Base-by-base conservation (phyloP, 2,888 invertebrate species). In the Amiota communis region DNA sequence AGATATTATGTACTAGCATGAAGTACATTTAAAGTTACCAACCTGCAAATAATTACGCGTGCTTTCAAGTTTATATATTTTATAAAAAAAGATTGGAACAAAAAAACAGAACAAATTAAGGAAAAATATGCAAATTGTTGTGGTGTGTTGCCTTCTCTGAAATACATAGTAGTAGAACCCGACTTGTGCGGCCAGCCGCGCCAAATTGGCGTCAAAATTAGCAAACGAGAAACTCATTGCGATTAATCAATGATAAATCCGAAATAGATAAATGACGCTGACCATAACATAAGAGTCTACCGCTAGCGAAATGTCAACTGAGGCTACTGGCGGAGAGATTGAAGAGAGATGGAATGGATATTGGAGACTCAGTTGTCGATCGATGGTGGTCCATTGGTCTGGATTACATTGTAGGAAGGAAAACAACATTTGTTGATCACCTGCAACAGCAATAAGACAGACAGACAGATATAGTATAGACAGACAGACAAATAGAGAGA, bases 161-260 rank as follows among this genome's bases (percentile, higher is more conserved):
- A 36, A 36, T 36, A 36, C 36, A 36, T 36, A 36, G 36, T 6
- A 36, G 6, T 36, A 36, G 36, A 36, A 36, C 36, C 36, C 36
- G 36, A 36, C 36, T 36, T 36, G 36, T 85, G 82, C 82, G 85
- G 82, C 78, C 85, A 82, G 81, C 15, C 57, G 77, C 71, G 72
- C 71, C 72, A 74, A 59, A 77, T 74, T 77, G 80, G 79, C 79
- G 78, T 79, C 79, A 76, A 67, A 79, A 80, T 76, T 80, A 78
- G 80, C 73, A 74, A 73, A 61, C 36, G 68, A 74, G 57, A 56
- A 51, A 51, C 46, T 9, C 46, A 65, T 47, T 68, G 81, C 86
- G 86, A 84, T 84, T 84, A 84, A 84, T 84, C 84, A 84, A 86
- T 86, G 84, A 84, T 84, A 84, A 84, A 84, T 84, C 84, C 84